Conservation (phyloP, 2,888 invertebrate species). For the Bhutanitis thaidina region DNA sequence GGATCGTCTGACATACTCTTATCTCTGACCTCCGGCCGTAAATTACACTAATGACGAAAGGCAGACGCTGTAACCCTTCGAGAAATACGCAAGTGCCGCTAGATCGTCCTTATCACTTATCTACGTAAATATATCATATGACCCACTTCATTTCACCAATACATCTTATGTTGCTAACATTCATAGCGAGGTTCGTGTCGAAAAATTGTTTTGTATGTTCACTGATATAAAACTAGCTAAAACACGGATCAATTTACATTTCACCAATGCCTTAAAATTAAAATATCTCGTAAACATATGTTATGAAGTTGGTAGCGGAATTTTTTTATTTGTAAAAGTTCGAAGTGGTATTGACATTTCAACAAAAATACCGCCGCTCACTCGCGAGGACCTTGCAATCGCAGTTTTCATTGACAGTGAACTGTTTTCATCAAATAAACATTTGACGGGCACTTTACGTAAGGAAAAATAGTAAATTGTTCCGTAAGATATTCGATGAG, state of each 20-base stretch:
- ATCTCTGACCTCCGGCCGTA: slow-evolving; percentile 51
- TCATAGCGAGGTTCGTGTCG: too few relatives aligned
- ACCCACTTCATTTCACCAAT: slow-evolving; percentile 45
- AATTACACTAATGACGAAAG: slow-evolving; percentile 40
- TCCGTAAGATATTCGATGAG: neutral
- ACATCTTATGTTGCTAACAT: slow-evolving; percentile 31
- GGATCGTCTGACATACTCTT: slow-evolving; percentile 40
- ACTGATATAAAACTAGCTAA: neutral
- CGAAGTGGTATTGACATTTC: slow-evolving; percentile 39
- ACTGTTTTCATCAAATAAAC: slow-evolving; percentile 20
- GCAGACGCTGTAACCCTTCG: slow-evolving; percentile 36
- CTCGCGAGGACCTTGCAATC: slow-evolving; percentile 38
- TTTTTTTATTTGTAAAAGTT: slow-evolving; percentile 25
- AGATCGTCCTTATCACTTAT: slow-evolving; percentile 45
- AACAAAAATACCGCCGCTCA: slow-evolving; percentile 37
- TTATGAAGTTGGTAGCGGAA: slow-evolving; percentile 27
- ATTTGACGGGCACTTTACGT: slow-evolving; percentile 3
- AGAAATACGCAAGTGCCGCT: slow-evolving; percentile 46
- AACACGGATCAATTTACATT: too few relatives aligned
- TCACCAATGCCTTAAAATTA: neutral
- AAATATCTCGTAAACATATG: neutral
- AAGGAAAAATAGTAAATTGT: neutral
- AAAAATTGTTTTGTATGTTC: neutral
- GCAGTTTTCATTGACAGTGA: slow-evolving; percentile 31
- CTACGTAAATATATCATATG: slow-evolving; percentile 42